phyloP scores from a whole-genome alignment of 2,888 invertebrate species.

The Pristionchus maxplancki region DNA sequence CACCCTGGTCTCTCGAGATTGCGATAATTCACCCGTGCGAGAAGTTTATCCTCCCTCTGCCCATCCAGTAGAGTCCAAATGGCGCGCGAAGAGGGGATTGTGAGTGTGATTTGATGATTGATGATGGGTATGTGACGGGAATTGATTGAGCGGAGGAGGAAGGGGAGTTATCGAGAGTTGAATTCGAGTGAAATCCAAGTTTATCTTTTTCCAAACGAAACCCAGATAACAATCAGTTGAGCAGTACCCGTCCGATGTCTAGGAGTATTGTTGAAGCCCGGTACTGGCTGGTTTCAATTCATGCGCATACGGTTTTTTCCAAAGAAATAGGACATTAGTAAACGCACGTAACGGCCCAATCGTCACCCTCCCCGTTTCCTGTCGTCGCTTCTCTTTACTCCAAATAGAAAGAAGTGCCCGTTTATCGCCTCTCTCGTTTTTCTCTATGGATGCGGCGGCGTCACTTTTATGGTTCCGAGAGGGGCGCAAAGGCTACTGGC shows the following conservation, averaged over 20 bases:
- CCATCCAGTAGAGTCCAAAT: too few species aligned
- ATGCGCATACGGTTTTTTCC: too few species aligned
- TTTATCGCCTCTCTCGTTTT: constrained; percentile 53
- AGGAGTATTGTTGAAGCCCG: too few species aligned
- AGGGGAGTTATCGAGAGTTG: constrained; percentile 23
- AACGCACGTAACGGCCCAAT: neutral
- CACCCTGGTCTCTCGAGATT: neutral
- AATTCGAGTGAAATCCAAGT: neutral
- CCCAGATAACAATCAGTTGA: neutral
- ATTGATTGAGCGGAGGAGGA: constrained; percentile 1
- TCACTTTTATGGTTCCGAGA: constrained; percentile 46
- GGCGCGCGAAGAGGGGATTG: neutral
- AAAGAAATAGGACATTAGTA: too few species aligned
- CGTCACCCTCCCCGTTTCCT: constrained; percentile 51
- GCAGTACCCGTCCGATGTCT: too few species aligned
- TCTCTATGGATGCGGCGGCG: neutral
- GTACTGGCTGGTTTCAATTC: too few species aligned
- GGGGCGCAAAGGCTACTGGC: neutral
- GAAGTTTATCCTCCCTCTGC: neutral
- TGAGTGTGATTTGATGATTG: constrained; percentile 40
- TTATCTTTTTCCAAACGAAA: too few species aligned
- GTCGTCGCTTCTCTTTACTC: constrained; percentile 52
- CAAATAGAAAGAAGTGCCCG: constrained; percentile 55
- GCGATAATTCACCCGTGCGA: neutral
- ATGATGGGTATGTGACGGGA: constrained; percentile 46